Evolutionary conservation across 53 echinoderm and acorn worm species (phyloP).

Genomic region (Stichopus horrens): DNA sequence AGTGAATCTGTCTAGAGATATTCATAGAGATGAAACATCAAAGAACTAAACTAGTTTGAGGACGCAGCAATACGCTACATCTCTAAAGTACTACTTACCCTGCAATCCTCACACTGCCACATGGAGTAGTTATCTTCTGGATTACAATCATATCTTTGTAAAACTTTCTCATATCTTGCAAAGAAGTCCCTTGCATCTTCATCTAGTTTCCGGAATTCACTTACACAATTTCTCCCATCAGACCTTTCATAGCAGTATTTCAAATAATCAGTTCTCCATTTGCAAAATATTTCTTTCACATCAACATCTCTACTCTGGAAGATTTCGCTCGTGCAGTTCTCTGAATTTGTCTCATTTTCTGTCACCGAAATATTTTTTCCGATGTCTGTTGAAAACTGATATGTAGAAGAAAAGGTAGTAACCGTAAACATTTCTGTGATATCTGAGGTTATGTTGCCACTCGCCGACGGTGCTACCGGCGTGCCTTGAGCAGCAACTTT

Average conservation of each 20-base stretch:
- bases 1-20: too few species aligned
- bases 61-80: too few species aligned
- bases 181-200: not conserved
- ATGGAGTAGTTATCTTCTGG: conserved; percentile 50
- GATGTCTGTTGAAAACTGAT: not conserved
- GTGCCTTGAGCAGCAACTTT: conserved; percentile 30
- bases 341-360: not conserved
- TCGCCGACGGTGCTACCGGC: conserved; percentile 30
- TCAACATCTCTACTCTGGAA: not conserved
- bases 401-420: not conserved
- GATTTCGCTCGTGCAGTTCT: not conserved
- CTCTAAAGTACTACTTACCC: conserved; percentile 47
- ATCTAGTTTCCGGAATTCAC: not conserved
- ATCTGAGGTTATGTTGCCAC: conserved; percentile 34
- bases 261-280: conserved; percentile 36
- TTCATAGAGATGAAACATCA: too few species aligned
- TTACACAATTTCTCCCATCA: not conserved
- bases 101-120: conserved; percentile 60
- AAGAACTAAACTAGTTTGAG: too few species aligned
- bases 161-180: conserved; percentile 48
- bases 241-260: not conserved
- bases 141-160: conserved; percentile 65
- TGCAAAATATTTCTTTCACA: not conserved
- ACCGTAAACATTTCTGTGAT: conserved; percentile 30
- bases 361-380: not conserved